Percentiles rank a stretch among this genome's conserved stretches.
Evolutionary conservation across 2,797 vertebrate genomes (phyloP).

Genomic region (Thalassophryne amazonica): DNA sequence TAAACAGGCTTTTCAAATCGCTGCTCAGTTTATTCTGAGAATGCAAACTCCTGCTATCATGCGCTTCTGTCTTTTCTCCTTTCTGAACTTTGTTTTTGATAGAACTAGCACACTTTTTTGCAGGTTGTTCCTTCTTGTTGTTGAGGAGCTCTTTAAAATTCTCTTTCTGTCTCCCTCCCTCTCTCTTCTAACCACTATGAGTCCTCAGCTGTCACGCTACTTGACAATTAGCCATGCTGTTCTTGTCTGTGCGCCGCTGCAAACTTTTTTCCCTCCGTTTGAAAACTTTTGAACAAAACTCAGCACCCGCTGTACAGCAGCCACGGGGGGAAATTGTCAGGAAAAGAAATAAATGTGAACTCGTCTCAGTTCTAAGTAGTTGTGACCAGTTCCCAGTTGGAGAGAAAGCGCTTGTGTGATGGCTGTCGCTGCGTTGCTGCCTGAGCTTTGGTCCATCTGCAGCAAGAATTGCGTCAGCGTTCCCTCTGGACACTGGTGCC

Average conservation of each 20-base stretch:
- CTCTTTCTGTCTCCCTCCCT: neutral
- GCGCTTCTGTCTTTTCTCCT: slow-evolving; percentile 11
- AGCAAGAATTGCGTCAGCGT: slow-evolving; percentile 49
- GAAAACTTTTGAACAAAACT: slow-evolving; percentile 39
- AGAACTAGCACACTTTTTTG: slow-evolving; percentile 20
- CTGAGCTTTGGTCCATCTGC: slow-evolving; percentile 32
- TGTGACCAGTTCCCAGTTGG: slow-evolving; percentile 58
- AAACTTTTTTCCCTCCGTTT: slow-evolving; percentile 26
- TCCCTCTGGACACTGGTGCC: slow-evolving; percentile 38
- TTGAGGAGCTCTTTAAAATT: slow-evolving; percentile 23
- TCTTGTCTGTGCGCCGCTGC: slow-evolving; percentile 6
- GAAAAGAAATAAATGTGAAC: slow-evolving; percentile 30
- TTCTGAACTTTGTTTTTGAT: slow-evolving; percentile 26
- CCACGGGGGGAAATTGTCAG: slow-evolving; percentile 10
- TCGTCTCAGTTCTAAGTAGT: slow-evolving; percentile 51
- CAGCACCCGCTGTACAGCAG: slow-evolving; percentile 1
- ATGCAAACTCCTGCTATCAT: slow-evolving; percentile 47
- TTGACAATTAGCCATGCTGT: slow-evolving; percentile 50
- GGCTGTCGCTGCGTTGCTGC: slow-evolving; percentile 21
- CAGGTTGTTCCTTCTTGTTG: slow-evolving; percentile 19
- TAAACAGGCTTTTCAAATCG: slow-evolving; percentile 65
- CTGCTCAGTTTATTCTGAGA: slow-evolving; percentile 56
- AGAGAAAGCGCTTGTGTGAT: slow-evolving; percentile 32
- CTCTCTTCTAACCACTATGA: slow-evolving; percentile 5
- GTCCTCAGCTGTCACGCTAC: slow-evolving; percentile 33